phyloP scores from a whole-genome alignment of 2,888 invertebrate genomes.

The Allophyes oxyacanthae region DNA sequence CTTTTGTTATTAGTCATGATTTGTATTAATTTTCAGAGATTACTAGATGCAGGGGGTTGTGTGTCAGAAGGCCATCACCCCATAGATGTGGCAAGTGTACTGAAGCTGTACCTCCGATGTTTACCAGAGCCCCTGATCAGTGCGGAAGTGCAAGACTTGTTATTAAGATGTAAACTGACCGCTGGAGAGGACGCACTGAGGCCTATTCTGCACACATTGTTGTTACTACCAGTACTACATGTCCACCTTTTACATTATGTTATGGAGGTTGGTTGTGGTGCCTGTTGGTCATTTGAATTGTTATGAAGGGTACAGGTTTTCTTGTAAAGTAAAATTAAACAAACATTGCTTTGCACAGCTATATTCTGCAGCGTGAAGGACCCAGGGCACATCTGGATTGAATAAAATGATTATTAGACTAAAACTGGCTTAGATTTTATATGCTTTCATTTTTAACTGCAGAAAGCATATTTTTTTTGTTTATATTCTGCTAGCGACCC shows the following conservation, averaged over 20 bases:
- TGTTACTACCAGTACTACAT: conserved; percentile 93
- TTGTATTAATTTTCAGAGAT: conserved; percentile 78
- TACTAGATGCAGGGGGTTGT: conserved; percentile 92
- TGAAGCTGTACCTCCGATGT: conserved; percentile 95
- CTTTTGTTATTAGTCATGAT: too few species aligned
- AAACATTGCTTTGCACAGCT: too few species aligned
- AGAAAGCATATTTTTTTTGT: too few species aligned
- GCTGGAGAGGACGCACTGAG: conserved; percentile 89
- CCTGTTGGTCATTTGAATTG: too few species aligned
- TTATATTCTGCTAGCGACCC: too few species aligned
- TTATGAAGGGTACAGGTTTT: too few species aligned
- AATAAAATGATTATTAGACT: too few species aligned
- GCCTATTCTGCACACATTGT: conserved; percentile 91
- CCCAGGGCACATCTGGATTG: too few species aligned
- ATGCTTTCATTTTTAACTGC: too few species aligned
- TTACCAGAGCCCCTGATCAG: conserved; percentile 95
- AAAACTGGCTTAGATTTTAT: too few species aligned
- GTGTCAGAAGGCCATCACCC: conserved; percentile 93
- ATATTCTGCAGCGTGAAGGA: too few species aligned
- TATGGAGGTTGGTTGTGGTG: conserved; percentile 90
- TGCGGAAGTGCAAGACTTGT: conserved; percentile 93
- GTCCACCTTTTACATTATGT: conserved; percentile 94
- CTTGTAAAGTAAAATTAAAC: too few species aligned
- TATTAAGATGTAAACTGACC: conserved; percentile 91
- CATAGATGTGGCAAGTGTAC: conserved; percentile 95